A percentile compares a stretch with the other conserved stretches of the same genome.
These are phyloP conservation scores for Mesorhabditis spiculigera DNA, from an alignment of 2,888 invertebrate species.

Conservation along the genomic window DNA sequence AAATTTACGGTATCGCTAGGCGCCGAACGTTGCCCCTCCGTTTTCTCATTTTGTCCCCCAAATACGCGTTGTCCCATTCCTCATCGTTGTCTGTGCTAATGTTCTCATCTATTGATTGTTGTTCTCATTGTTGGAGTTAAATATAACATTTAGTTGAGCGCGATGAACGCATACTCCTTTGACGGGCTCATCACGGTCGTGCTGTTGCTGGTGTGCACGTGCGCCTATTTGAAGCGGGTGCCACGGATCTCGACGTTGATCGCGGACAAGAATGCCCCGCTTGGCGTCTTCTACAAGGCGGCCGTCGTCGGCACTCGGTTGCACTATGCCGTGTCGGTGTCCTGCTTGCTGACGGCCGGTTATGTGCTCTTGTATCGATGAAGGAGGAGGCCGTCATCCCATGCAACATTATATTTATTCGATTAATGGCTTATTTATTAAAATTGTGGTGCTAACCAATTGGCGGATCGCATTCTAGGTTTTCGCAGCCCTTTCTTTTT, in stretches of 20 bases:
- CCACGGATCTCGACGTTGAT: conserved; percentile 61
- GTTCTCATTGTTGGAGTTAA: conserved; percentile 16
- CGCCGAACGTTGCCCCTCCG: no score
- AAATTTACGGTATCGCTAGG: no score
- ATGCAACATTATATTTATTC: no score
- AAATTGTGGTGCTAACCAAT: no score
- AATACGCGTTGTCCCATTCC: no score
- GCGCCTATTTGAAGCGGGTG: conserved; percentile 62
- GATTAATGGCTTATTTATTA: no score
- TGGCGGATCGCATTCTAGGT: no score
- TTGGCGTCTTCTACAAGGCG: conserved; percentile 62
- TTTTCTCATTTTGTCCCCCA: no score
- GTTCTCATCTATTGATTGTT: no score
- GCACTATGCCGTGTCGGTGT: conserved; percentile 59
- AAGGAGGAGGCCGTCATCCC: no score
- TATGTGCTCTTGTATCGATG: conserved; percentile 55
- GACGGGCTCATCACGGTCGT: conserved; percentile 62
- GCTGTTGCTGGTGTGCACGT: conserved; percentile 61
- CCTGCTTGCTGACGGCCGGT: conserved; percentile 59
- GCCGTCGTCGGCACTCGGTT: conserved; percentile 62
- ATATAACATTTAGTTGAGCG: conserved; percentile 7
- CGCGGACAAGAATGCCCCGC: conserved; percentile 62
- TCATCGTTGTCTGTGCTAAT: no score
- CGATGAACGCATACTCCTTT: conserved; percentile 51
- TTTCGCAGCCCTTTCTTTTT: no score